Percentiles rank a stretch among this genome's conserved stretches.
phyloP scores from a whole-genome alignment of 2,888 invertebrate genomes.

The Pteria penguin region DNA sequence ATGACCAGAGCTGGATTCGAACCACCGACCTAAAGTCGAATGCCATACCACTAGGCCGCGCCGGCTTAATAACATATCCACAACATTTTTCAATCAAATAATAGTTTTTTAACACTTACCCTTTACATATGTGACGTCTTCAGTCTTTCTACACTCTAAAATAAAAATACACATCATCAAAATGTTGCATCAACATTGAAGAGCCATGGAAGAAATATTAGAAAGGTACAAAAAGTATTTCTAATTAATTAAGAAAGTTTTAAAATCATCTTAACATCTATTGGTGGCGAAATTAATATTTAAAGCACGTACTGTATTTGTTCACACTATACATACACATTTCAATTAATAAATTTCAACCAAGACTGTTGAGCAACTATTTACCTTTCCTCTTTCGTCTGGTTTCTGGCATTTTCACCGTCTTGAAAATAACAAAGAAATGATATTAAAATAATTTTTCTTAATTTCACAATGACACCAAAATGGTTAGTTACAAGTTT shows the following conservation, averaged over 20 bases:
- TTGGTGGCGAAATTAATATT: neutral
- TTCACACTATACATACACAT: neutral
- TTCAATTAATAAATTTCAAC: neutral
- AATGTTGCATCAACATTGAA: neutral
- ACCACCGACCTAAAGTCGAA: neutral
- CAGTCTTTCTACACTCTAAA: slow-evolving; percentile 8
- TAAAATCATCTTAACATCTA: neutral
- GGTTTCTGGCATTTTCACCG: slow-evolving; percentile 1
- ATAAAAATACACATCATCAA: slow-evolving; percentile 3
- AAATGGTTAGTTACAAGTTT: slow-evolving; percentile 4
- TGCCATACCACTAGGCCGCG: too few species aligned
- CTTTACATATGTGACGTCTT: neutral
- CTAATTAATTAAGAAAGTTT: neutral
- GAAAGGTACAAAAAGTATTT: neutral
- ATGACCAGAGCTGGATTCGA: too few species aligned
- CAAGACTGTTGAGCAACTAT: neutral
- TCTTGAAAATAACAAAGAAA: slow-evolving; percentile 9
- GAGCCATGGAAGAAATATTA: neutral
- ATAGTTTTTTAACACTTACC: slow-evolving; percentile 8
- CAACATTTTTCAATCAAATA: neutral
- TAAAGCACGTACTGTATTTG: neutral
- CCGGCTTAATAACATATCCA: too few species aligned
- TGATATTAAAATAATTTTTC: slow-evolving; percentile 5
- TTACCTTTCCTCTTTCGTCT: slow-evolving; percentile 1
- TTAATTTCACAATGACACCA: slow-evolving; percentile 6